Conservation (phyloP, 1,140 invertebrate species). For the Drosophila auraria region DNA sequence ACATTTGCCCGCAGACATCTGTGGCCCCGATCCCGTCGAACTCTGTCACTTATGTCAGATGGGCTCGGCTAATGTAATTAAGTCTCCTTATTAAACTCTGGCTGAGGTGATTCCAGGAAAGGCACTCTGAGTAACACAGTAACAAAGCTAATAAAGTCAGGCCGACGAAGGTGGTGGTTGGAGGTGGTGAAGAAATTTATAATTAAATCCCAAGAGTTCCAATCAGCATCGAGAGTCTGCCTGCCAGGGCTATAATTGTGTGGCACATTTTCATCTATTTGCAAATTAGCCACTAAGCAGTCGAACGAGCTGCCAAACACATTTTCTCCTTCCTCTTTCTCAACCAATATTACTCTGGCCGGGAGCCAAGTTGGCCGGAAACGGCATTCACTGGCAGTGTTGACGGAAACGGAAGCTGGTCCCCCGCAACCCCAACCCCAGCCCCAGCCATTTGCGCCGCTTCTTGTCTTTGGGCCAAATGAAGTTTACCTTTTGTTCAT, state of each 20-base stretch:
- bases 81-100: slow-evolving; percentile 18
- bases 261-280: slow-evolving; percentile 63
- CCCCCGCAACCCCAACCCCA: background rate
- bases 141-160: slow-evolving; percentile 26
- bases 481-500: slow-evolving; percentile 62
- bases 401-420: slow-evolving; percentile 50
- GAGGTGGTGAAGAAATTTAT: slow-evolving; percentile 40
- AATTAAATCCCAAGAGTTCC: slow-evolving; percentile 65
- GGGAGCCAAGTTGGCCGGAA: slow-evolving; percentile 38
- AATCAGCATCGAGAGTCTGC: slow-evolving; percentile 17
- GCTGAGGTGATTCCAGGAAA: slow-evolving; percentile 4
- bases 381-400: slow-evolving; percentile 43
- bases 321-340: slow-evolving; percentile 10
- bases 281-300: slow-evolving; percentile 73
- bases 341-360: slow-evolving; percentile 29
- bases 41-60: slow-evolving; percentile 13
- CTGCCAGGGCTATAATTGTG: slow-evolving; percentile 54
- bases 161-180: background rate
- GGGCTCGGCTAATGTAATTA: slow-evolving; percentile 41
- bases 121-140: slow-evolving; percentile 11
- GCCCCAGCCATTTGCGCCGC: background rate
- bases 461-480: slow-evolving; percentile 50
- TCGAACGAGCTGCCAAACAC: slow-evolving; percentile 51
- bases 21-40: slow-evolving; percentile 21
- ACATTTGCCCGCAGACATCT: slow-evolving; percentile 19